Conservation (phyloP, 1,140 invertebrate genomes). For the Drosophila littoralis region DNA sequence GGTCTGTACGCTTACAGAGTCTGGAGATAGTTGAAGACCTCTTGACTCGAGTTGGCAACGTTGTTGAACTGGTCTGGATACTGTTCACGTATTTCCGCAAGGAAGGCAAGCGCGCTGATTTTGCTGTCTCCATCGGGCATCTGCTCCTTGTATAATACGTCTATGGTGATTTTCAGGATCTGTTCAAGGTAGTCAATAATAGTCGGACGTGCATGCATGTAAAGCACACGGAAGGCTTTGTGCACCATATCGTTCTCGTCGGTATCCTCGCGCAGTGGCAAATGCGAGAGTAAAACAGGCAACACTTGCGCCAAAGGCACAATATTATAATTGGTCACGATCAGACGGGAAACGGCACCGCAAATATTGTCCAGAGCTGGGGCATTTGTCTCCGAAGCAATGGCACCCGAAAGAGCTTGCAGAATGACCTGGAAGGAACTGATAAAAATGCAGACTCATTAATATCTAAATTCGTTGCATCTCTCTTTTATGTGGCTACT, state of each 20-base stretch:
- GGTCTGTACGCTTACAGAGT: constrained; percentile 47
- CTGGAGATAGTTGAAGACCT: constrained; percentile 66
- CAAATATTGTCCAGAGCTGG: constrained; percentile 91
- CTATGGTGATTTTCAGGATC: constrained; percentile 86
- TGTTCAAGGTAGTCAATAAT: constrained; percentile 85
- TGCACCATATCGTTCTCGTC: constrained; percentile 90
- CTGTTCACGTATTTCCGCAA: constrained; percentile 86
- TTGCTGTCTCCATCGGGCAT: constrained; percentile 47
- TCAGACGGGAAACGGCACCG: constrained; percentile 90
- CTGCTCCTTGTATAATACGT: constrained; percentile 86
- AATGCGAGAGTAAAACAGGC: constrained; percentile 88
- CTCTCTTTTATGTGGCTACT: constrained; percentile 21
- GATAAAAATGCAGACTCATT: not conserved
- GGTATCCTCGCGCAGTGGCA: constrained; percentile 91
- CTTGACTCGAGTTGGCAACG: constrained; percentile 63
- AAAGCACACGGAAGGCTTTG: constrained; percentile 88
- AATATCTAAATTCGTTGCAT: not conserved
- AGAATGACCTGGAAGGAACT: constrained; percentile 86
- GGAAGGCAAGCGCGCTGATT: constrained; percentile 85
- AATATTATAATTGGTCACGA: constrained; percentile 87
- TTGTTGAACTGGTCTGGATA: constrained; percentile 86
- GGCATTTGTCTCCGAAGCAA: constrained; percentile 87
- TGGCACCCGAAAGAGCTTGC: constrained; percentile 87
- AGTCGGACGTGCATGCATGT: constrained; percentile 86
- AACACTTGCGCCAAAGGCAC: constrained; percentile 90